Evolutionary conservation across 2,888 invertebrate genomes (phyloP), one percentile per base, ranked within the genome.

Genomic region (Amitus sp.): DNA sequence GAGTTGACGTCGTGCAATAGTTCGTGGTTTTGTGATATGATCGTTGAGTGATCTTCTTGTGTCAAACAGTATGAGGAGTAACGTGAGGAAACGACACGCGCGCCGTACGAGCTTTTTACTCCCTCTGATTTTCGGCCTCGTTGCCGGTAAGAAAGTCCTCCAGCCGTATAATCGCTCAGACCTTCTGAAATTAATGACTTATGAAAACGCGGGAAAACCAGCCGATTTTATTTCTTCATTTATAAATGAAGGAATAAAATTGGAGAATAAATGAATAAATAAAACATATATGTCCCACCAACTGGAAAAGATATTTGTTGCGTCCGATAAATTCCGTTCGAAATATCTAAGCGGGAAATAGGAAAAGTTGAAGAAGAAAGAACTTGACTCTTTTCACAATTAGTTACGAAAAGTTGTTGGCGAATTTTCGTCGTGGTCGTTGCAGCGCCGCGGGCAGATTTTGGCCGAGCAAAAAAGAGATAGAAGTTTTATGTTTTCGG

Each of bases 81-180:
- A 66, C 67, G 73, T 67, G 68, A 72, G 68, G 62, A 67, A 68
- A 56, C 74, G 75, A 50, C 68, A 71, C 66, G 67, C 71, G 68
- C 73, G 68, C 61, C 64, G 64, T 57, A 52, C 71, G 54, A 65
- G 70, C 67, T 67, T 72, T 70, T 69, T 73, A 67, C 65, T 74
- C 48, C 70, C 79, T 62, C 70, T 75, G 66, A 63, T 74, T 53
- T 67, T 78, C 69, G 71, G 72, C 60, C 69, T 71, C 67, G 68
- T 74, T 60, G 73, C 72, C 71, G 79, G 79, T 79, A 79, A 79
- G 79, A 66, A 54, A 48, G 34, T 30, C 30, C 48, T 17, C 17
- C 6, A 33, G 19, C 45, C 17, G 28, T 15, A 12, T 20, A 20
- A 19, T 20, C n/a, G 20, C 4, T n/a, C 34, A 3, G 23, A 23